phyloP scores from a whole-genome alignment of 2,888 invertebrate genomes.

The Macrophya alboannulata region DNA sequence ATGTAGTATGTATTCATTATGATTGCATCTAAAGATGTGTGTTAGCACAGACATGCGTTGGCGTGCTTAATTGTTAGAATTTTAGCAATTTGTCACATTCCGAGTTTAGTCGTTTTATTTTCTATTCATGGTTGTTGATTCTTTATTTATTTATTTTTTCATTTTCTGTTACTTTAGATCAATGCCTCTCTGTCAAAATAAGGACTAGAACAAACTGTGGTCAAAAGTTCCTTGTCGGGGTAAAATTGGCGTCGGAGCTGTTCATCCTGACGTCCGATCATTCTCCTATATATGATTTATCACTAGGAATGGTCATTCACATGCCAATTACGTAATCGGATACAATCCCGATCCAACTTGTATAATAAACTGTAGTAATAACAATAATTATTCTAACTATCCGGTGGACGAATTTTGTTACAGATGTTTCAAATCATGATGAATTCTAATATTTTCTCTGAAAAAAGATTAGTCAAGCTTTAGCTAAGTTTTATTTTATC shows the following conservation, averaged over 20 bases:
- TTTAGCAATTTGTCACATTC: background rate
- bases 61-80: slow-evolving; percentile 20
- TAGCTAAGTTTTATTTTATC: slow-evolving; percentile 18
- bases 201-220: slow-evolving; percentile 48
- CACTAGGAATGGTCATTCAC: background rate
- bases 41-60: slow-evolving; percentile 18
- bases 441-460: slow-evolving; percentile 70
- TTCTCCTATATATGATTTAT: background rate
- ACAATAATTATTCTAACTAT: slow-evolving; percentile 61
- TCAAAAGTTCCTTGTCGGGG: slow-evolving; percentile 26
- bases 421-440: slow-evolving; percentile 77
- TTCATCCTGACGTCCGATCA: slow-evolving; percentile 21
- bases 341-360: slow-evolving; percentile 11
- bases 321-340: slow-evolving; percentile 37
- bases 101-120: background rate
- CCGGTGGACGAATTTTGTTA: slow-evolving; percentile 70
- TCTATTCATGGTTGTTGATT: background rate
- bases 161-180: background rate
- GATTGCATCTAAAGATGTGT: background rate
- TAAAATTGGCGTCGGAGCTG: slow-evolving; percentile 10
- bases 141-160: background rate
- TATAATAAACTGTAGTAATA: slow-evolving; percentile 19
- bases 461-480: slow-evolving; percentile 58
- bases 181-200: slow-evolving; percentile 36
- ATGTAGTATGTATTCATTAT: background rate